Evolutionary conservation across 2,888 invertebrate genomes (phyloP).

Genomic region (Ectropis crepuscularia): DNA sequence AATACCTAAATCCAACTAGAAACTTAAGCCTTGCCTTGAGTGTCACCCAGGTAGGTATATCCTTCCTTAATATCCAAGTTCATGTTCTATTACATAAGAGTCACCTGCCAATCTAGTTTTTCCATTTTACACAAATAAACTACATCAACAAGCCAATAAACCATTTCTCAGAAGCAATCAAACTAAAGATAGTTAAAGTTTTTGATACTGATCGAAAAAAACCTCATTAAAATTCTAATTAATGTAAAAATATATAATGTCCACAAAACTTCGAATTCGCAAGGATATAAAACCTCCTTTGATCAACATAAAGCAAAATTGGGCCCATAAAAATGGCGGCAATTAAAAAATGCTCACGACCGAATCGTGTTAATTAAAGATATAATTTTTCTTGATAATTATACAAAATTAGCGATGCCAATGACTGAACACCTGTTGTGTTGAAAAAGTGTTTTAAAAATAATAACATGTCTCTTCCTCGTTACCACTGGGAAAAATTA

Average conservation of each 20-base stretch:
- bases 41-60: too few species aligned
- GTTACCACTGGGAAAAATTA: constrained; percentile 30
- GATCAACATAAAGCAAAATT: constrained; percentile 38
- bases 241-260: constrained; percentile 49
- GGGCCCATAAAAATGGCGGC: constrained; percentile 34
- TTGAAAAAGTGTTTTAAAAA: constrained; percentile 29
- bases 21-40: too few species aligned
- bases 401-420: constrained; percentile 30
- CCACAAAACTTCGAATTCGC: constrained; percentile 26
- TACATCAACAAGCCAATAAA: constrained; percentile 6
- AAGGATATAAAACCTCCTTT: constrained; percentile 40
- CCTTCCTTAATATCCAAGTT: too few species aligned
- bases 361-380: constrained; percentile 45
- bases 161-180: constrained; percentile 21
- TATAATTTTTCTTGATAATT: constrained; percentile 35
- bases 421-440: constrained; percentile 45
- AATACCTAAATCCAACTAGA: too few species aligned
- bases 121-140: constrained; percentile 2
- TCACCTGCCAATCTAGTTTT: not conserved
- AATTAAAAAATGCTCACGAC: constrained; percentile 36
- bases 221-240: constrained; percentile 48
- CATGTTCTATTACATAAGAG: too few species aligned
- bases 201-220: not conserved
- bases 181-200: constrained; percentile 5
- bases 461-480: constrained; percentile 36